These are phyloP conservation scores for Cyclargus thomasi DNA, from an alignment of 1,140 invertebrate genomes.

Conservation along the genomic window DNA sequence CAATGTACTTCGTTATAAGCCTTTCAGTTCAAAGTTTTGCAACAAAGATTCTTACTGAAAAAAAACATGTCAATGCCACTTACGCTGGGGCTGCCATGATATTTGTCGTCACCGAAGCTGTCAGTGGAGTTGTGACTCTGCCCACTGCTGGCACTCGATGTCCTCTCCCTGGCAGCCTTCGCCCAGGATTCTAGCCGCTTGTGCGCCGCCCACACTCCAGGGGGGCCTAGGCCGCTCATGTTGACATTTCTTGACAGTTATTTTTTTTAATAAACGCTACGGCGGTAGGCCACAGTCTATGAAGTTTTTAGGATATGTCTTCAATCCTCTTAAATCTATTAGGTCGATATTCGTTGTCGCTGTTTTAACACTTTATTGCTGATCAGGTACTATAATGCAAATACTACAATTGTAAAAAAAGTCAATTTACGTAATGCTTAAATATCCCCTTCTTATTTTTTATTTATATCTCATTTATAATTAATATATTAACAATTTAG, in stretches of 20 bases:
- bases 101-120: constrained; percentile 73
- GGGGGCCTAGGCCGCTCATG: constrained; percentile 81
- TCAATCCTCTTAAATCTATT: constrained; percentile 15
- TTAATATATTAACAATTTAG: too few relatives aligned
- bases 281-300: neutral
- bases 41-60: neutral
- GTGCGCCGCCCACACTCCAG: constrained; percentile 82
- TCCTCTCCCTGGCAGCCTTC: constrained; percentile 79
- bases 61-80: constrained; percentile 25
- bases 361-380: constrained; percentile 17
- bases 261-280: constrained; percentile 4
- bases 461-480: too few relatives aligned
- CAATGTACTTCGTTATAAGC: too few relatives aligned
- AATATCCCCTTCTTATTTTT: too few relatives aligned
- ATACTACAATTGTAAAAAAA: too few relatives aligned
- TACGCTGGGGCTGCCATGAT: constrained; percentile 67
- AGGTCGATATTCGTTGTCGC: constrained; percentile 37
- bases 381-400: neutral
- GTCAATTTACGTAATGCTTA: too few relatives aligned
- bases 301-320: neutral
- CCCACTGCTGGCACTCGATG: constrained; percentile 76
- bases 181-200: constrained; percentile 84
- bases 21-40: too few relatives aligned
- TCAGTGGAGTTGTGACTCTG: constrained; percentile 77
- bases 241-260: constrained; percentile 34